Percentiles rank a stretch among this genome's conserved stretches.
Evolutionary conservation across 2,113 vertebrate species (phyloP).

Genomic region (Grammomys surdaster): DNA sequence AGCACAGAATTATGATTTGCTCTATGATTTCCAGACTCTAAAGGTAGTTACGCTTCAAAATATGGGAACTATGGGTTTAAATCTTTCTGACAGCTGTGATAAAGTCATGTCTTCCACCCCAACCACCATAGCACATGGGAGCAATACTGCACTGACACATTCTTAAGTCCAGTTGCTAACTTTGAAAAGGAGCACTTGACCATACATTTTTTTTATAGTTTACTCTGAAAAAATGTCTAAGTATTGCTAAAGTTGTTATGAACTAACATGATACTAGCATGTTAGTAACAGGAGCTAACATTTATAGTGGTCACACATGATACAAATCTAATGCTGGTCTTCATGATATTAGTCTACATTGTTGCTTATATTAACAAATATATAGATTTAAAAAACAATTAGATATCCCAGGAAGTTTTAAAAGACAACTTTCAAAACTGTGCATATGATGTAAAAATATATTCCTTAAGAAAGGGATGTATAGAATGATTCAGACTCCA

Average conservation of each 20-base stretch:
- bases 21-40: neutral
- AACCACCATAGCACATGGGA: neutral
- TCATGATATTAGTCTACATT: slow-evolving; percentile 33
- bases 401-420: neutral
- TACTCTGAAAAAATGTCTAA: neutral
- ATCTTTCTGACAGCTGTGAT: neutral
- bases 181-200: neutral
- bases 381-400: neutral
- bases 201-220: neutral
- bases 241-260: neutral
- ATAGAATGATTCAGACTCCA: neutral
- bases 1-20: neutral
- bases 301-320: neutral
- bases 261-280: neutral
- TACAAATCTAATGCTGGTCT: neutral
- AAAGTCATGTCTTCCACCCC: neutral
- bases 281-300: neutral
- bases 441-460: slow-evolving; percentile 29
- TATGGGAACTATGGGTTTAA: neutral
- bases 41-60: neutral
- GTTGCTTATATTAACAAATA: neutral
- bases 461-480: neutral
- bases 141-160: neutral
- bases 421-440: slow-evolving; percentile 36
- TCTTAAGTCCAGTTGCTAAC: neutral